Conservation (phyloP, 2,888 invertebrate genomes). For the Amblyjoppa proteus region DNA sequence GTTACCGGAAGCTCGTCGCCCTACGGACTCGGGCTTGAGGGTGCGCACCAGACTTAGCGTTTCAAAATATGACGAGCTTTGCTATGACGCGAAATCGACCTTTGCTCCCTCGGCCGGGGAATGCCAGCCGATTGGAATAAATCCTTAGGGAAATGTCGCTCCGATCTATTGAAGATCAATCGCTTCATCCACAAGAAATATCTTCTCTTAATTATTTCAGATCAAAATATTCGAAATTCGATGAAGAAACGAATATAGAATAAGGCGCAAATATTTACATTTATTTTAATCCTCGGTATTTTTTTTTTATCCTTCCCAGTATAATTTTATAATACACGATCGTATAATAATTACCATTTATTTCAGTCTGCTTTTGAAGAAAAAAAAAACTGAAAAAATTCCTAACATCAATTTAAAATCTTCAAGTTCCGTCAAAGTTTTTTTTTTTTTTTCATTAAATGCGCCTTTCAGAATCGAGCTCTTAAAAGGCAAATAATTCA, state of each 20-base stretch:
- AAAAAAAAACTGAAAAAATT: no score
- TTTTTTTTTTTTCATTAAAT: no score
- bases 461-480: no score
- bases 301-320: no score
- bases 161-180: not conserved
- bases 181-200: not conserved
- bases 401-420: no score
- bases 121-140: not conserved
- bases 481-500: no score
- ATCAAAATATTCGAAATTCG: not conserved
- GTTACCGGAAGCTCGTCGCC: slow-evolving; percentile 67
- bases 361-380: no score
- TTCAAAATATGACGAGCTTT: slow-evolving; percentile 66
- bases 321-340: no score
- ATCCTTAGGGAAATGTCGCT: not conserved
- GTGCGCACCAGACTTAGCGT: slow-evolving; percentile 29
- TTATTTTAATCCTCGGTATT: no score
- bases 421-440: no score
- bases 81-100: not conserved
- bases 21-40: slow-evolving; percentile 67
- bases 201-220: not conserved
- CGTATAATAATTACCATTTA: no score
- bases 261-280: no score
- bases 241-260: not conserved
- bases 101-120: not conserved